phyloP scores from a whole-genome alignment of 2,113 vertebrate species.

The Zosterops lateralis region DNA sequence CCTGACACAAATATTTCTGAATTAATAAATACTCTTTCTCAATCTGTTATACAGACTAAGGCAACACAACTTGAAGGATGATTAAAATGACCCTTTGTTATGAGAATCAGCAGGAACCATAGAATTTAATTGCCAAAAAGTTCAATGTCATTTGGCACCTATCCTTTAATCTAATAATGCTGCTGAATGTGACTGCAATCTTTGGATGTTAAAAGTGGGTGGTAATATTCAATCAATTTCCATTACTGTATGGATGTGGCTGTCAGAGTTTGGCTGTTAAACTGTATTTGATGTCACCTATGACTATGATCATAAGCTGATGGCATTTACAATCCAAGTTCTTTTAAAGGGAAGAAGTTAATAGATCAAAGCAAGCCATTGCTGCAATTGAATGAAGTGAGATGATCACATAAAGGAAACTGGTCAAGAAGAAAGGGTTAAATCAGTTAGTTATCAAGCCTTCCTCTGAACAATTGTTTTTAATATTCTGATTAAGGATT shows the following conservation, averaged over 20 bases:
- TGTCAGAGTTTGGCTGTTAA: constrained; percentile 22
- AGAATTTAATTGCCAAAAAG: constrained; percentile 71
- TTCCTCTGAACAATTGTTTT: constrained; percentile 1
- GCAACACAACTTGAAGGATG: constrained; percentile 68
- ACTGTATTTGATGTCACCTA: background rate
- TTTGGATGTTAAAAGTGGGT: constrained; percentile 50
- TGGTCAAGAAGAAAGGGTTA: background rate
- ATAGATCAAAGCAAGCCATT: background rate
- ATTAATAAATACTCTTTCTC: constrained; percentile 78
- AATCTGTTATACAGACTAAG: constrained; percentile 78
- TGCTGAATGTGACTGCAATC: background rate
- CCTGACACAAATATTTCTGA: constrained; percentile 70
- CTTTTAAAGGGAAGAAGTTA: constrained; percentile 1
- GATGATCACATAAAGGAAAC: background rate
- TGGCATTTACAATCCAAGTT: background rate
- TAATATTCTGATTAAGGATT: background rate
- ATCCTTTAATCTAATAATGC: constrained; percentile 56
- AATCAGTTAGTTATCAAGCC: background rate
- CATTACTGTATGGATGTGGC: constrained; percentile 22
- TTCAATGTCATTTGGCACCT: constrained; percentile 68
- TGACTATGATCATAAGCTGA: background rate
- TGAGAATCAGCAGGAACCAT: constrained; percentile 48
- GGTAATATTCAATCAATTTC: constrained; percentile 10
- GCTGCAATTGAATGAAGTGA: background rate
- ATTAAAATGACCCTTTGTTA: constrained; percentile 80